Percentiles rank a stretch among this genome's conserved stretches.
Evolutionary conservation across 2,888 invertebrate genomes (phyloP).

Genomic region (Caenorhabditis zanzibari): DNA sequence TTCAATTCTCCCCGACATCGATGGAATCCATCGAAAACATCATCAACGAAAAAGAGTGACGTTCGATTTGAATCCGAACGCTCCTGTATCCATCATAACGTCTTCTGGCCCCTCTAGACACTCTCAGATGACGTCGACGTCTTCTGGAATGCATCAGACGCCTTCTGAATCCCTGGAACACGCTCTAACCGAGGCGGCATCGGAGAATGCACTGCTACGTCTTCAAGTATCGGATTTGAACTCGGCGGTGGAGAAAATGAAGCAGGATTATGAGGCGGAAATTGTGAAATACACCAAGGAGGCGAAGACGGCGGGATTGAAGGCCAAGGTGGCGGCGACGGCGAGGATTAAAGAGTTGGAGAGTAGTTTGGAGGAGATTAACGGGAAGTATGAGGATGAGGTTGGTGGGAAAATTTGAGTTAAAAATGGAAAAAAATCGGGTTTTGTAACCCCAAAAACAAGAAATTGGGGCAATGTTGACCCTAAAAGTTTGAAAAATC

Average conservation of each 20-base stretch:
- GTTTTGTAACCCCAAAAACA: no score
- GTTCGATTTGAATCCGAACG: conserved; percentile 74
- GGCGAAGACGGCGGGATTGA: conserved; percentile 75
- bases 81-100: background rate
- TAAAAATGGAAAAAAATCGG: no score
- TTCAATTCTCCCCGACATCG: conserved; percentile 61
- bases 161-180: conserved; percentile 37
- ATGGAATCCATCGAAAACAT: conserved; percentile 55
- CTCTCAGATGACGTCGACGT: background rate
- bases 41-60: conserved; percentile 78
- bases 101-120: background rate
- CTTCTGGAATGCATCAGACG: conserved; percentile 2
- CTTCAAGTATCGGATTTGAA: conserved; percentile 53
- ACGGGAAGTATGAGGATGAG: conserved; percentile 47
- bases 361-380: conserved; percentile 65
- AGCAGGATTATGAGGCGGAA: conserved; percentile 72
- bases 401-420: no score
- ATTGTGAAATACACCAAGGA: conserved; percentile 72
- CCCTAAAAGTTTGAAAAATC: no score
- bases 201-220: conserved; percentile 54
- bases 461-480: no score
- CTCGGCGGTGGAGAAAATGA: conserved; percentile 54
- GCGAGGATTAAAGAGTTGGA: conserved; percentile 81
- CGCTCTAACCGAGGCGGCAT: conserved; percentile 55
- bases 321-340: conserved; percentile 77